phyloP scores from a whole-genome alignment of 1,140 invertebrate species.

The Pachypsylla venusta region DNA sequence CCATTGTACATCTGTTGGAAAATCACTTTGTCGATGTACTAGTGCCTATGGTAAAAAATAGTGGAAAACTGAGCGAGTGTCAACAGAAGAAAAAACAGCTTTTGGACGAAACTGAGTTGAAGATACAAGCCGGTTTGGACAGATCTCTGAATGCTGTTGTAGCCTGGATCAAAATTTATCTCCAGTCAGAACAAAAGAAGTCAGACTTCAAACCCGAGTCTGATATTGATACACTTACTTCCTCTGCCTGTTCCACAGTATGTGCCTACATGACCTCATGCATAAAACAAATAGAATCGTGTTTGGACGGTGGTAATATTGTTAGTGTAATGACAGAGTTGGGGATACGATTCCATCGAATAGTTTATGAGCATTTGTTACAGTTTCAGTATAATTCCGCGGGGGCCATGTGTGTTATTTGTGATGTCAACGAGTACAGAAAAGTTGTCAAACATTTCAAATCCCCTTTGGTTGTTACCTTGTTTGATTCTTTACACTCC shows the following conservation, averaged over 20 bases:
- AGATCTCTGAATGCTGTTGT: slow-evolving; percentile 69
- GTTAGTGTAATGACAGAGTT: slow-evolving; percentile 74
- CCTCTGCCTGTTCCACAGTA: slow-evolving; percentile 69
- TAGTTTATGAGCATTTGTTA: slow-evolving; percentile 90
- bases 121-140: slow-evolving; percentile 81
- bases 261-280: slow-evolving; percentile 66
- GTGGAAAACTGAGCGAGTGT: slow-evolving; percentile 74
- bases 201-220: slow-evolving; percentile 90
- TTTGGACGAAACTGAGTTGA: slow-evolving; percentile 77
- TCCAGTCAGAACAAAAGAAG: slow-evolving; percentile 89
- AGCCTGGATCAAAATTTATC: slow-evolving; percentile 78
- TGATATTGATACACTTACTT: slow-evolving; percentile 56
- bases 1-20: slow-evolving; percentile 87
- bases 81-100: slow-evolving; percentile 71
- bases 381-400: slow-evolving; percentile 92
- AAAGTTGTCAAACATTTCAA: slow-evolving; percentile 62
- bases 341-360: slow-evolving; percentile 75
- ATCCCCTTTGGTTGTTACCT: slow-evolving; percentile 56
- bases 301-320: slow-evolving; percentile 87
- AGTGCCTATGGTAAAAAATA: slow-evolving; percentile 75
- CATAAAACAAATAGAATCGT: slow-evolving; percentile 62
- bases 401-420: slow-evolving; percentile 93
- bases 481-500: slow-evolving; percentile 91
- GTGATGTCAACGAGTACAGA: slow-evolving; percentile 91
- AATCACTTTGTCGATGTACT: slow-evolving; percentile 86